These are phyloP conservation scores for Leucopsar rothschildi DNA, from an alignment of 2,113 vertebrate genomes.

Conservation along the genomic window DNA sequence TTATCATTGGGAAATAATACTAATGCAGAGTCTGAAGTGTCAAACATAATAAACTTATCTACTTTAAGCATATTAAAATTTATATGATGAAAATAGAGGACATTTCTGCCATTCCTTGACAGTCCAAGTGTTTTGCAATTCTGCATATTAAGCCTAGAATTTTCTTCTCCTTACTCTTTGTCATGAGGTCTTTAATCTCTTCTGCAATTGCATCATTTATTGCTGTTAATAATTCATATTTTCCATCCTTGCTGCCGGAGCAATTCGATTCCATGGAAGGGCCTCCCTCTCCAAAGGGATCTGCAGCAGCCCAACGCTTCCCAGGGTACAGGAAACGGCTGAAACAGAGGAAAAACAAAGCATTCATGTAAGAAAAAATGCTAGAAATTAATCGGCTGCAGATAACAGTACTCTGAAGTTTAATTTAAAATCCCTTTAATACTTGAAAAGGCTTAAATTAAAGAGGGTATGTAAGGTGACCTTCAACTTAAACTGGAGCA, in stretches of 20 bases:
- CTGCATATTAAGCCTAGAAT: not conserved
- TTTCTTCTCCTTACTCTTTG: constrained; percentile 75
- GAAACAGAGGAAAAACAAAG: not conserved
- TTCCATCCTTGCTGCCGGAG: constrained; percentile 86
- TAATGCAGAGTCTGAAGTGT: not conserved
- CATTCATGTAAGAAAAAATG: not conserved
- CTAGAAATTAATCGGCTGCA: not conserved
- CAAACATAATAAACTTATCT: not conserved
- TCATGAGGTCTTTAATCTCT: constrained; percentile 89
- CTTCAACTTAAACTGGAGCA: not conserved
- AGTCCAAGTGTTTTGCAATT: not conserved
- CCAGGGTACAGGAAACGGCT: constrained; percentile 92
- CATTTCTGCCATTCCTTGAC: not conserved
- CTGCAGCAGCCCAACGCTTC: constrained; percentile 77
- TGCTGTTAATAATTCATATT: constrained; percentile 89
- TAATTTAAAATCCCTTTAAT: not conserved
- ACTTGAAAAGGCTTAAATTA: not conserved
- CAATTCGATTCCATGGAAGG: constrained; percentile 66
- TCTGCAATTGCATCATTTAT: constrained; percentile 89
- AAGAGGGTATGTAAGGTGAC: not conserved
- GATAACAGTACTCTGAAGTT: not conserved
- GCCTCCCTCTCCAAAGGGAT: constrained; percentile 70
- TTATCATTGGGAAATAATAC: not conserved
- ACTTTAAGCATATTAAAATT: not conserved
- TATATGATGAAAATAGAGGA: not conserved